Base-by-base conservation (phyloP, 2,113 vertebrate genomes). In the Lanius collurio region DNA sequence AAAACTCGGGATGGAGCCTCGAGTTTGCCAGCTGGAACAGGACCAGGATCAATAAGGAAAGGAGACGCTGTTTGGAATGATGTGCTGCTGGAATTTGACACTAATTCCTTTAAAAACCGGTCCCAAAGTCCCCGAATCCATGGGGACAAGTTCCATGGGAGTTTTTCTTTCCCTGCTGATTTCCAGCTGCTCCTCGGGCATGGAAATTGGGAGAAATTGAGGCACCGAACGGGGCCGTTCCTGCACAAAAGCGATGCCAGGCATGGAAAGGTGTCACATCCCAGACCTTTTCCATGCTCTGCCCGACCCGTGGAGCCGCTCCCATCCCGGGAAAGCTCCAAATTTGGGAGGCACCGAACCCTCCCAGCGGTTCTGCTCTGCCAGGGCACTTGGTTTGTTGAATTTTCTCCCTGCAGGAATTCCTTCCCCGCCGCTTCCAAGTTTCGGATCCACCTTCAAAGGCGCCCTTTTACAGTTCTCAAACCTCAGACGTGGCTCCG, bases 341-440 rank as follows among this genome's bases (percentile, higher is more conserved):
- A 35, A 57, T 35, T 6, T 0, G 76, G 46, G 57, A 50, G 63
- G 60, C 73, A 52, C 5, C 7, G 64, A 73, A 80, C 28, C 41
- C 89, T 63, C 41, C 28, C 69, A 0, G 55, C 53, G 31, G 11
- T 62, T 7, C 44, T 17, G 46, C 77, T 65, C 74, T 16, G 89
- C 91, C 84, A 26, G 92, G 49, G 49, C 3, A 70, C 42, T 82
- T 37, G 49, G 82, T 90, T 93, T 95, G 90, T 94, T 81, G 90
- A 93, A 56, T 57, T 95, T 91, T 37, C 89, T 93, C 60, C 80
- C 83, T 39, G 73, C 84, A 87, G 94, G 95, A 96, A 96, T 94
- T 92, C 62, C 53, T 47, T 7, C 18, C 39, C 1, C 2, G 12
- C 30, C 0, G 7, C 3, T 5, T 63, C 94, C 86, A 71, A 89